Base-by-base conservation (phyloP, 2,888 invertebrate genomes). In the Drosophila anomelani region DNA sequence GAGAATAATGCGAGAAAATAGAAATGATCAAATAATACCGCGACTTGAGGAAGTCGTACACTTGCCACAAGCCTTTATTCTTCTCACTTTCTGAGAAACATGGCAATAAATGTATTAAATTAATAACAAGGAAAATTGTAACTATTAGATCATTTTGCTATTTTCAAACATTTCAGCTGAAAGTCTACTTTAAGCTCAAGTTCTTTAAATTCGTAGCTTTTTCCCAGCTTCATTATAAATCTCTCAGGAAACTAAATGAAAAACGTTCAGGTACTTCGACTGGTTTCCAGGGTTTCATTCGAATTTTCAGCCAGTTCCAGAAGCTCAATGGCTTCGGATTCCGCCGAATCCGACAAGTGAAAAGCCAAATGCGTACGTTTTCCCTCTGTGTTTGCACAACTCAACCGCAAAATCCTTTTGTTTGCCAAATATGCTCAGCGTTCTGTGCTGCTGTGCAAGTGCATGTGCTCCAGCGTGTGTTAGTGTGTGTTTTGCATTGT, bases 351-450 rank as follows among this genome's bases (percentile, higher is more conserved):
- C 59, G 57, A 69, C 68, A 49, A 51, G 53, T 47, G 60, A 73
- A 79, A 77, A 73, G 68, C 60, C 55, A 71, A 73, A 74, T 76
- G 74, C 56, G 66, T 70, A 66, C 64, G 67, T 70, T 81, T 81
- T 75, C 64, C 71, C 32, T 51, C 51, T 36, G 59, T 81, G 77
- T 75, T 77, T 80, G 75, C 73, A 78, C 76, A 88, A 78, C 77
- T 72, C 69, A 85, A 77, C 81, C 89, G 58, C 84, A 77, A 83
- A 84, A 86, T 79, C 84, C 84, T 79, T 87, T 79, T 86, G 89
- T 87, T 89, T 81, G 79, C 75, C 81, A 74, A 81, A 81, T 77
- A 86, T 74, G 75, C 56, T 58, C 53, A 17, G 55, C 49, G 63
- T 17, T 67, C 62, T 55, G 41, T 32, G 58, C 53, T 54, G 70